These are phyloP conservation scores for Malurus melanocephalus DNA, from an alignment of 2,113 vertebrate species.

Conservation along the genomic window DNA sequence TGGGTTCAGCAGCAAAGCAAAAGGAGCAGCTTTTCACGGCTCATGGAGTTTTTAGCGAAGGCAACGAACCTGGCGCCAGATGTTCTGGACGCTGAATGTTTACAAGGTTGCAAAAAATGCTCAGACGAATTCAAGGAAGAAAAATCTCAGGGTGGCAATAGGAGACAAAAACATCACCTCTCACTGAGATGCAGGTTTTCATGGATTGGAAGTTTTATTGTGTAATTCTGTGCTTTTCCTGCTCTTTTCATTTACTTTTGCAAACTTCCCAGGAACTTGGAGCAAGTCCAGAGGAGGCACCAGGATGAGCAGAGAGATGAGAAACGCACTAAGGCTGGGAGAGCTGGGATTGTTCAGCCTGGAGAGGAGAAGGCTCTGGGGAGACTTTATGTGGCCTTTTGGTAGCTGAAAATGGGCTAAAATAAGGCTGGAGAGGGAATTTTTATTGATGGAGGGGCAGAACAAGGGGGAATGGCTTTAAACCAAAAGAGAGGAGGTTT, in stretches of 20 bases:
- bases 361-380: background rate
- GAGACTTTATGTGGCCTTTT: background rate
- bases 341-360: background rate
- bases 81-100: background rate
- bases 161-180: background rate
- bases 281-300: background rate
- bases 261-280: background rate
- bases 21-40: accelerated
- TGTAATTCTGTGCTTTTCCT: background rate
- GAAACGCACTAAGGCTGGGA: background rate
- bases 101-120: background rate
- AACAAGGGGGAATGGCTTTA: background rate
- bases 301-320: background rate
- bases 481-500: background rate
- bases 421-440: background rate
- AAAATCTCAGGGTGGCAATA: background rate
- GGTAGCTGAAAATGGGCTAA: accelerated
- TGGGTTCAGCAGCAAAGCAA: background rate
- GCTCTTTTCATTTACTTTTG: background rate
- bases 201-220: background rate
- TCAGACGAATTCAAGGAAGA: background rate
- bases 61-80: background rate
- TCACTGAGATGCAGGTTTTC: background rate
- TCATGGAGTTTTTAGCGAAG: background rate
- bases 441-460: background rate